These are phyloP conservation scores for Cataglyphis altisquamis DNA, from an alignment of 2,888 invertebrate species.

Conservation along the genomic window DNA sequence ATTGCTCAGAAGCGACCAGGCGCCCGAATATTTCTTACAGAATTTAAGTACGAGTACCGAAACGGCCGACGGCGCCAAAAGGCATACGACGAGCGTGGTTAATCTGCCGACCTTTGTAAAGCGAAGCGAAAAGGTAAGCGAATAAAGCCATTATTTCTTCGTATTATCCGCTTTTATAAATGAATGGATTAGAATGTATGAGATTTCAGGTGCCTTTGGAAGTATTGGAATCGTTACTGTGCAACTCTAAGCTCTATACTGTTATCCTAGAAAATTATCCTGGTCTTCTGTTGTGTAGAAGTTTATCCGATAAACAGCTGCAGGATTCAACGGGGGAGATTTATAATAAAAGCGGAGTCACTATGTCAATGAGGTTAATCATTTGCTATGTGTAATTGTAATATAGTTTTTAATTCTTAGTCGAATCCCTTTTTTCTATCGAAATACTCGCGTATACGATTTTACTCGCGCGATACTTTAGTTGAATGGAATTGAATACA, in stretches of 20 bases:
- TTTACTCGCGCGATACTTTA: neutral
- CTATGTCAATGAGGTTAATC: conserved; percentile 88
- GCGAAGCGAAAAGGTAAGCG: conserved; percentile 89
- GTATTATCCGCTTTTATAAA: neutral
- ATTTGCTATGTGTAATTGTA: neutral
- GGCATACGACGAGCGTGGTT: conserved; percentile 89
- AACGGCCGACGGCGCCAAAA: conserved; percentile 87
- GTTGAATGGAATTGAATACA: neutral
- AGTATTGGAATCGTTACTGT: conserved; percentile 89
- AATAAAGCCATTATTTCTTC: neutral
- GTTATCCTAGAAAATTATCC: conserved; percentile 92
- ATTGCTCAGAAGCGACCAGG: conserved; percentile 90
- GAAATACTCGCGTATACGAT: neutral
- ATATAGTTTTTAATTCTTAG: conserved; percentile 1
- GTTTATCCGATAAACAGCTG: conserved; percentile 89
- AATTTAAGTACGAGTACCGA: conserved; percentile 89
- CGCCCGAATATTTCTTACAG: conserved; percentile 90
- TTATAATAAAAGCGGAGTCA: conserved; percentile 87
- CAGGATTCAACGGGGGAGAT: conserved; percentile 83
- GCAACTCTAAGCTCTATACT: conserved; percentile 90
- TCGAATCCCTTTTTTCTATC: neutral
- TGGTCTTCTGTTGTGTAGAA: conserved; percentile 89
- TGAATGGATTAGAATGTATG: conserved; percentile 40
- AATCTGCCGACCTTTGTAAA: conserved; percentile 92
- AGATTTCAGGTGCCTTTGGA: conserved; percentile 89